These are phyloP conservation scores for Drosophila melanica DNA, from an alignment of 1,140 invertebrate species.

Conservation along the genomic window DNA sequence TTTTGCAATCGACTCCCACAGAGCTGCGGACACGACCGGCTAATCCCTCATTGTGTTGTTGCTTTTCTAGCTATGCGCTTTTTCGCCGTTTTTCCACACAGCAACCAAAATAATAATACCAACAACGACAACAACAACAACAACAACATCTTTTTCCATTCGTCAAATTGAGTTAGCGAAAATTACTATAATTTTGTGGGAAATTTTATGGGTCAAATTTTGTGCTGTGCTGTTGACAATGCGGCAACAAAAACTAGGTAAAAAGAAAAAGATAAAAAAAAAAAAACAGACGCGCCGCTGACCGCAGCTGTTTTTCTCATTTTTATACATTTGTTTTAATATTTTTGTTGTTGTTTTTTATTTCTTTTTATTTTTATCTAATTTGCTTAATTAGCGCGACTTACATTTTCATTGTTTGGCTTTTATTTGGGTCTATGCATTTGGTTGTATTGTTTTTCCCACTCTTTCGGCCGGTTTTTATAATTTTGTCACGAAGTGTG, in stretches of 20 bases:
- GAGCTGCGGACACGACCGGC: conserved; percentile 26
- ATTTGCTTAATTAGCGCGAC: conserved; percentile 75
- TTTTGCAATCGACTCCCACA: conserved; percentile 74
- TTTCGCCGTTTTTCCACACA: conserved; percentile 33
- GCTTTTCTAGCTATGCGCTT: conserved; percentile 26
- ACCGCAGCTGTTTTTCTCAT: conserved; percentile 56
- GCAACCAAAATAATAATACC: neutral
- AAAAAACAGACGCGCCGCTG: conserved; percentile 57
- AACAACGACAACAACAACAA: neutral
- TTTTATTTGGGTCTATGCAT: conserved; percentile 59
- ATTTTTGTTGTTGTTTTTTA: conserved; percentile 29
- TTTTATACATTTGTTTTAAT: conserved; percentile 19
- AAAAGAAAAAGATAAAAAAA: conserved; percentile 26
- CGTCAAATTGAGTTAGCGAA: conserved; percentile 73
- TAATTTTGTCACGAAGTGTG: too few species aligned
- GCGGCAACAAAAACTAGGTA: conserved; percentile 17
- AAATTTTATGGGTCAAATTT: conserved; percentile 80
- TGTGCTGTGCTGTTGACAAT: conserved; percentile 65
- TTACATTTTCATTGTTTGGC: conserved; percentile 59
- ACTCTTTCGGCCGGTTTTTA: too few species aligned
- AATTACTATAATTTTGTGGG: conserved; percentile 82
- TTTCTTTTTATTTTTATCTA: conserved; percentile 56
- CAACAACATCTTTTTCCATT: conserved; percentile 35
- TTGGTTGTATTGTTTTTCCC: conserved; percentile 36
- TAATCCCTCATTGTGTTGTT: conserved; percentile 35